These are phyloP conservation scores for Semnornis frantzii DNA, from an alignment of 2,113 vertebrate species.

Conservation along the genomic window DNA sequence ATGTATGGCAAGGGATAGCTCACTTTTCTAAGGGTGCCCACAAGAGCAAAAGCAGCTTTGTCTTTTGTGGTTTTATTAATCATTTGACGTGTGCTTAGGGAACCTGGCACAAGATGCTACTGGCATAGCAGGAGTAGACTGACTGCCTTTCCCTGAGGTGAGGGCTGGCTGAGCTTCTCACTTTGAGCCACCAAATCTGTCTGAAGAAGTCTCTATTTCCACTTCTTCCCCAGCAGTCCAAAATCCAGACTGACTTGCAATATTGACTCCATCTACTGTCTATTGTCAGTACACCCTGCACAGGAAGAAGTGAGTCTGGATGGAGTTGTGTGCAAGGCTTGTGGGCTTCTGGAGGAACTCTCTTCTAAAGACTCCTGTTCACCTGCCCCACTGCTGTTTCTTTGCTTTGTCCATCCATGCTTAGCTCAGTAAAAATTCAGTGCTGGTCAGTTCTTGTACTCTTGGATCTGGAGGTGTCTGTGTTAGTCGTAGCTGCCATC, in stretches of 20 bases:
- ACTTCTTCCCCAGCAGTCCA: accelerated
- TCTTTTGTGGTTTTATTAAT: not conserved
- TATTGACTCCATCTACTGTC: accelerated
- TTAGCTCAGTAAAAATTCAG: not conserved
- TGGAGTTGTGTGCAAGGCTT: not conserved
- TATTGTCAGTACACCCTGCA: accelerated
- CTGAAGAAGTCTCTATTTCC: not conserved
- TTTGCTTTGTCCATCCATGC: not conserved
- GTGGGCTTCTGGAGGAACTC: not conserved
- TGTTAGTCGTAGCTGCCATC: not conserved
- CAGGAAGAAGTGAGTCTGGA: not conserved
- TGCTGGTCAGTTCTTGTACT: not conserved
- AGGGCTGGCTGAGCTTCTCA: not conserved
- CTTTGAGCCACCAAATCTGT: not conserved
- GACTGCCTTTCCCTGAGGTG: not conserved
- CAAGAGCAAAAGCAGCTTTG: not conserved
- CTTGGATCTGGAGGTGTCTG: accelerated
- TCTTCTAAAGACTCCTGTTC: not conserved
- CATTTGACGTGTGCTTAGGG: not conserved
- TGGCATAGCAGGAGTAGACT: not conserved
- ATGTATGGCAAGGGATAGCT: not conserved
- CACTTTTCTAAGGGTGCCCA: not conserved
- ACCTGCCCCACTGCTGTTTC: not conserved
- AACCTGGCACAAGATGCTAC: not conserved
- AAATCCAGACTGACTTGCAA: not conserved